These are phyloP conservation scores for Drosophila cognata DNA, from an alignment of 2,888 invertebrate species.

Conservation along the genomic window DNA sequence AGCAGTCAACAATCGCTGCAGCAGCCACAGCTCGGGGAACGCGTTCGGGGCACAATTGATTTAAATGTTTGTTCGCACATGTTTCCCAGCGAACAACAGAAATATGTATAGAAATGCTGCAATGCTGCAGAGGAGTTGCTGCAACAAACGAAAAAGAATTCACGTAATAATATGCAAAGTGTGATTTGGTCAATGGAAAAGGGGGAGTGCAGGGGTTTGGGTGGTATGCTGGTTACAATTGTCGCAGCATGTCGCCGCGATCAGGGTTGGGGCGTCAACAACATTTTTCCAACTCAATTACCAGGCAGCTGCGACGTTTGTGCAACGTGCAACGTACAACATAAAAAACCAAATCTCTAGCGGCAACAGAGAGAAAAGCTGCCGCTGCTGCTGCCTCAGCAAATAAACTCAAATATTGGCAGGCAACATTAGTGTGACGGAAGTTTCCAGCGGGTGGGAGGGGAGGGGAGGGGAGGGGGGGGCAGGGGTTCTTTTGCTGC, in stretches of 20 bases:
- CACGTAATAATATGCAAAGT: slow-evolving; percentile 75
- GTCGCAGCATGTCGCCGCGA: slow-evolving; percentile 71
- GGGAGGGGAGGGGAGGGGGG: background rate
- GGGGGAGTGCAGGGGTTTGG: background rate
- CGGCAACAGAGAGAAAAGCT: slow-evolving; percentile 43
- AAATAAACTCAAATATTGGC: slow-evolving; percentile 70
- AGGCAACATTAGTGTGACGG: slow-evolving; percentile 40
- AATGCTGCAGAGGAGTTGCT: slow-evolving; percentile 27
- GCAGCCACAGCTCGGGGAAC: slow-evolving; percentile 22
- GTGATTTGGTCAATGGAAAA: slow-evolving; percentile 13
- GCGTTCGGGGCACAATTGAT: slow-evolving; percentile 69
- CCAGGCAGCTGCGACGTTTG: slow-evolving; percentile 74
- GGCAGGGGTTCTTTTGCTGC: background rate
- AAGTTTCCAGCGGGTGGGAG: background rate
- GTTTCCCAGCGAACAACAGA: slow-evolving; percentile 47
- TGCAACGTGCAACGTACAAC: slow-evolving; percentile 61
- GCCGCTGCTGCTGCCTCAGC: slow-evolving; percentile 25
- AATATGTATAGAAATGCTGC: slow-evolving; percentile 16
- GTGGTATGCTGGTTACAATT: slow-evolving; percentile 54
- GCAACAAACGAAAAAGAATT: slow-evolving; percentile 55
- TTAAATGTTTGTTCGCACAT: slow-evolving; percentile 79
- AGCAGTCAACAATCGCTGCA: slow-evolving; percentile 4
- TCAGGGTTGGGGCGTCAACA: slow-evolving; percentile 68
- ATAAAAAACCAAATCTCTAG: slow-evolving; percentile 67
- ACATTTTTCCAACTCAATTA: slow-evolving; percentile 80